Base-by-base conservation (phyloP, 2,797 vertebrate species). In the Chiroxiphia lanceolata region DNA sequence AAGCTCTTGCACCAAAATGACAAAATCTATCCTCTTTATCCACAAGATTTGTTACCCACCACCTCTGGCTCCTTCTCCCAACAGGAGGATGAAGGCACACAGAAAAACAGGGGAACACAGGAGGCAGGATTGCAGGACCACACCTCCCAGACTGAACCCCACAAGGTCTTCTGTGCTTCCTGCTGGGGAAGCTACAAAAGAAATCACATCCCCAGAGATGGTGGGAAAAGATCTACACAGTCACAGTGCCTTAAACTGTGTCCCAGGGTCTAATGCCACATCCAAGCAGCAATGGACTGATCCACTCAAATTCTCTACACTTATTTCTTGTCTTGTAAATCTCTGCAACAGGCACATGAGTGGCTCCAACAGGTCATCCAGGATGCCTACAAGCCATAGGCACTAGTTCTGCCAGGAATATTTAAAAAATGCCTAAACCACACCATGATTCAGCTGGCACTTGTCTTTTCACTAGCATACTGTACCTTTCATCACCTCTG, bases 151-250 rank as follows among this genome's bases (percentile, higher is more conserved):
- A 29, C 5, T 50, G 20, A 29, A 51, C 45, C 36, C 36, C 50
- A 27, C 21, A 22, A 48, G 68, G 29, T 33, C n/a, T 34, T 29
- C 12, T 7, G 29, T 33, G 31, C 69, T 68, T 71, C 29, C 80
- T 81, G 54, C 36, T 65, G 65, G 44, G 1, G 1, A 1, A 61
- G 45, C 16, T 47, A 47, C 80, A 31, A 33, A 61, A 57, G 40
- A 40, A 48, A 44, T 56, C 74, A 33, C 36, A 47, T 19, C 25
- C 64, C 15, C 40, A 50, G 42, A 51, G 51, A 16, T n/a, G 51
- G 7, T 0, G 6, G 31, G 29, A 36, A 61, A 56, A 64, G 6
- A 51, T 5, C 18, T 44, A 7, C 33, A 42, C 0, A 27, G 53
- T 25, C 69, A 64, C 27, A 7, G 12, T 53, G 69, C 65, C 68